Percentiles rank a stretch among this genome's conserved stretches.
phyloP scores from a whole-genome alignment of 37 sponge, comb jelly and placozoan genomes.

The Mnemiopsis leidyi region DNA sequence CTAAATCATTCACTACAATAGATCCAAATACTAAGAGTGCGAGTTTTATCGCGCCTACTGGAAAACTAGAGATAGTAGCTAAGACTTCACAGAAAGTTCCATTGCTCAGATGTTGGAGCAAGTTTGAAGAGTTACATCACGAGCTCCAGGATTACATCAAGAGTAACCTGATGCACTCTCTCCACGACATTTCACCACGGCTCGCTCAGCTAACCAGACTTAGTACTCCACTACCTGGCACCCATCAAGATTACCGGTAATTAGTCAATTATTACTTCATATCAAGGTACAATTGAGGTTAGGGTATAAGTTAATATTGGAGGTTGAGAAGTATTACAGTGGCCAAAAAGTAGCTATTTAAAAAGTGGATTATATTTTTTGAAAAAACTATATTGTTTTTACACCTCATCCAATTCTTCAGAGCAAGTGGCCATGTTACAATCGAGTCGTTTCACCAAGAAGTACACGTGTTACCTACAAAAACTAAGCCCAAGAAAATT shows the following conservation, averaged over 20 bases:
- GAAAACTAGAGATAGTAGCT: too few species aligned
- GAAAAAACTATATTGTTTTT: too few species aligned
- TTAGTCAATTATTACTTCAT: neutral
- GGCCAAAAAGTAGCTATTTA: too few species aligned
- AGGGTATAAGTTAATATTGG: neutral
- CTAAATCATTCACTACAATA: too few species aligned
- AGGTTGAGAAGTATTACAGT: too few species aligned
- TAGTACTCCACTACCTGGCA: conserved; percentile 43
- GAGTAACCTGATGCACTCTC: conserved; percentile 17
- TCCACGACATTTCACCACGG: conserved; percentile 22
- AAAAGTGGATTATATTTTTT: too few species aligned
- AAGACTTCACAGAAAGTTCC: too few species aligned
- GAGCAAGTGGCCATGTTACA: conserved; percentile 58
- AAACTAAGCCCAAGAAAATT: conserved; percentile 99
- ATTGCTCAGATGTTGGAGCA: conserved; percentile 6
- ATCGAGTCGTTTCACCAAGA: conserved; percentile 70
- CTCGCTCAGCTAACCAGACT: neutral
- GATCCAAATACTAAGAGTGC: too few species aligned
- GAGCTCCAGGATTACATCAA: conserved; percentile 55
- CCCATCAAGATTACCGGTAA: conserved; percentile 51
- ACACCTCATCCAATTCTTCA: neutral
- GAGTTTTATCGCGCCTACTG: neutral
- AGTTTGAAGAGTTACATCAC: conserved; percentile 40
- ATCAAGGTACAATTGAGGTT: too few species aligned
- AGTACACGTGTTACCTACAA: conserved; percentile 90